Evolutionary conservation across 2,888 invertebrate genomes (phyloP).

Genomic region (Pollenia amentaria): DNA sequence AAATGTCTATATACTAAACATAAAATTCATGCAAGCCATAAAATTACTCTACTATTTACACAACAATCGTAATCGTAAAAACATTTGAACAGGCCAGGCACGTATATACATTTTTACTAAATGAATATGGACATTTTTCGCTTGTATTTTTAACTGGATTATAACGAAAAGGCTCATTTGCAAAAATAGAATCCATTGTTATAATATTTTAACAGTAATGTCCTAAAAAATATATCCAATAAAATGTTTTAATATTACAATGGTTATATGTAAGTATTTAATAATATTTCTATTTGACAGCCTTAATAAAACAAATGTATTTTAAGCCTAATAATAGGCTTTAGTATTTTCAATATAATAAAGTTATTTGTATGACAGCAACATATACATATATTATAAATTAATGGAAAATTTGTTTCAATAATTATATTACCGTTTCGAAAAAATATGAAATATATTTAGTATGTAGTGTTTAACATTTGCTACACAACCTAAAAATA

Average conservation of each 20-base stretch:
- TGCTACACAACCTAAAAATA: too few relatives aligned
- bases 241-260: neutral
- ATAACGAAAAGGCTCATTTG: conserved; percentile 4
- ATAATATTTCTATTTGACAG: too few relatives aligned
- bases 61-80: conserved; percentile 10
- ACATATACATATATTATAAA: neutral
- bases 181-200: conserved; percentile 9
- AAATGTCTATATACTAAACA: neutral
- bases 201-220: conserved; percentile 19
- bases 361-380: neutral
- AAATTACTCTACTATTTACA: conserved; percentile 10
- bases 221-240: neutral
- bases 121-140: neutral
- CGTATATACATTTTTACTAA: neutral
- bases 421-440: too few relatives aligned
- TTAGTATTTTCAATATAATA: too few relatives aligned
- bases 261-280: neutral
- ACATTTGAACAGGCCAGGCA: conserved; percentile 1
- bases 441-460: too few relatives aligned
- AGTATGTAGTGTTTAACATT: too few relatives aligned
- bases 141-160: neutral
- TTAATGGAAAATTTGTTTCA: neutral
- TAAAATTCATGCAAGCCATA: neutral
- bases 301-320: too few relatives aligned
- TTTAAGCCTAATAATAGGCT: conserved; percentile 6